Percentiles rank a stretch among this genome's conserved stretches.
These are phyloP conservation scores for Chalcis sispes DNA, from an alignment of 2,888 invertebrate species.

Conservation along the genomic window DNA sequence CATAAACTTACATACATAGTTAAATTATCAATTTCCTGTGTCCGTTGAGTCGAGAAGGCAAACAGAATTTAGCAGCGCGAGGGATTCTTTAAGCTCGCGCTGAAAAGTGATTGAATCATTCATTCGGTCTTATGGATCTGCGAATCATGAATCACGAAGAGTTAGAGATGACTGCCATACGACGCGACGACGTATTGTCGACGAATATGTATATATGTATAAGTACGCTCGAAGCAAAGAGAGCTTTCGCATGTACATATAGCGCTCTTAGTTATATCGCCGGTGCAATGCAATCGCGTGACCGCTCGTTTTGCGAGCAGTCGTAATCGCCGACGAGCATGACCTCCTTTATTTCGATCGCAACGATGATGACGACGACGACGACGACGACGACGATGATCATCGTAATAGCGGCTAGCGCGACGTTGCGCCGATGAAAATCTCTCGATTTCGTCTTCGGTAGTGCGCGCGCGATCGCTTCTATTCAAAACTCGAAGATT, in stretches of 20 bases:
- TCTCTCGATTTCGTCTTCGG: constrained; percentile 11
- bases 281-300: constrained; percentile 54
- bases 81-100: constrained; percentile 10
- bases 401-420: too few species aligned
- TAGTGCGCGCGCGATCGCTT: constrained; percentile 37
- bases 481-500: too few species aligned
- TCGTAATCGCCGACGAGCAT: too few species aligned
- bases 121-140: constrained; percentile 39
- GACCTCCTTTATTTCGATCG: constrained; percentile 52
- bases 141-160: constrained; percentile 46
- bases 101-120: constrained; percentile 47
- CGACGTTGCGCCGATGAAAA: too few species aligned
- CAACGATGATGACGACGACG: neutral
- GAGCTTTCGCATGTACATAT: neutral
- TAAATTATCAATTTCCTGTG: neutral
- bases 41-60: neutral
- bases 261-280: constrained; percentile 44
- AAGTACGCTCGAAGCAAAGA: too few species aligned
- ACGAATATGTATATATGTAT: too few species aligned
- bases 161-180: too few species aligned
- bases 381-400: neutral
- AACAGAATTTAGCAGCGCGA: neutral
- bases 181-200: too few species aligned
- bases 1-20: neutral
- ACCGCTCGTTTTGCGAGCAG: constrained; percentile 31